These are phyloP conservation scores for Acronicta leporina DNA, from an alignment of 2,888 invertebrate genomes.

Conservation along the genomic window DNA sequence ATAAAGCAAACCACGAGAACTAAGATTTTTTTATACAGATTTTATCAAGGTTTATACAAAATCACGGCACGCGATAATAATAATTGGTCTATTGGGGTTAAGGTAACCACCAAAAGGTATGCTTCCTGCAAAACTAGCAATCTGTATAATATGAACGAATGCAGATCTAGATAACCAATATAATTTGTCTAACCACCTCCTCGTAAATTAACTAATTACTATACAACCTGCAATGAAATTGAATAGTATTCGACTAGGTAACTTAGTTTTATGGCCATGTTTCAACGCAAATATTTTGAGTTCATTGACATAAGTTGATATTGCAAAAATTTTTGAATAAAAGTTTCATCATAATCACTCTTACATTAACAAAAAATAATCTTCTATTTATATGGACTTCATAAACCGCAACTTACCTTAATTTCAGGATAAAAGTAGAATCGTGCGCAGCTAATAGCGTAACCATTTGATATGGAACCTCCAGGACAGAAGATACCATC, in stretches of 20 bases:
- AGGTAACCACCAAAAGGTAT: constrained; percentile 70
- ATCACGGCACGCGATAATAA: constrained; percentile 70
- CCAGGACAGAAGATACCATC: constrained; percentile 97
- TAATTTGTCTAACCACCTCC: constrained; percentile 31
- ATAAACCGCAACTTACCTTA: constrained; percentile 89
- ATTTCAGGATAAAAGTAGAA: constrained; percentile 92
- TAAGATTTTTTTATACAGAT: constrained; percentile 24
- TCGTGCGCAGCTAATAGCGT: constrained; percentile 96
- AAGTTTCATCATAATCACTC: too few species aligned
- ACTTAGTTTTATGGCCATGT: not conserved
- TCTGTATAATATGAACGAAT: constrained; percentile 49
- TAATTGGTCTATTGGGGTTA: constrained; percentile 74
- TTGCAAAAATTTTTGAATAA: too few species aligned
- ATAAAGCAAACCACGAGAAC: constrained; percentile 16
- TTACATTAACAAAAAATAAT: too few species aligned
- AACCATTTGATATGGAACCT: constrained; percentile 96
- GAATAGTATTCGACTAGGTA: constrained; percentile 2
- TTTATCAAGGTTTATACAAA: constrained; percentile 65
- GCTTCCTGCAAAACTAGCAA: constrained; percentile 70
- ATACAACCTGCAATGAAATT: not conserved
- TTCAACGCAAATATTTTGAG: too few species aligned
- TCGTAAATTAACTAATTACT: constrained; percentile 4
- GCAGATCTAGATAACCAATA: constrained; percentile 37
- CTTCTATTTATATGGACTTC: too few species aligned
- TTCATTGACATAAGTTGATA: too few species aligned